A percentile compares a stretch with the other conserved stretches of the same genome.
Evolutionary conservation across 2,113 vertebrate genomes (phyloP).

Genomic region (Elephantulus edwardii): DNA sequence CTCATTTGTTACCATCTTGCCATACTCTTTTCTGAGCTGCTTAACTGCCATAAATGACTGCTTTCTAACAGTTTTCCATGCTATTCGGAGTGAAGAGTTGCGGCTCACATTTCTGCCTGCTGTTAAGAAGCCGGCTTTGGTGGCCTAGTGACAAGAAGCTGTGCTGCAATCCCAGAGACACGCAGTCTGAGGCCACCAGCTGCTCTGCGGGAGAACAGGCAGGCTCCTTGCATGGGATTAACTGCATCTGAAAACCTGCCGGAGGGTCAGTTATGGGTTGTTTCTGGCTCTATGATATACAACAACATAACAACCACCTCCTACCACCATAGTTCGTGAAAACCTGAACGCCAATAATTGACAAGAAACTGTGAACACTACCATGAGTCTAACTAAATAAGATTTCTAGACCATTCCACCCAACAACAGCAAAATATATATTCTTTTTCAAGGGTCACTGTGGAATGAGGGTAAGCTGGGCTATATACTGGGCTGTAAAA

Average conservation of each 20-base stretch:
- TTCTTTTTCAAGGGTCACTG: neutral
- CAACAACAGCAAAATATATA: neutral
- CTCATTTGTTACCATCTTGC: neutral
- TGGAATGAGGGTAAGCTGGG: neutral
- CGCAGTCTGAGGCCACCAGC: no score
- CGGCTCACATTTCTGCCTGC: neutral
- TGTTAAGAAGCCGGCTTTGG: rapidly evolving
- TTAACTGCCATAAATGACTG: neutral
- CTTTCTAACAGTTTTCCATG: neutral
- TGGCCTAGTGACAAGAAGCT: no score
- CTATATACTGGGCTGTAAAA: neutral
- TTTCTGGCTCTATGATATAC: no score
- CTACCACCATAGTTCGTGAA: neutral
- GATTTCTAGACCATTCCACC: neutral
- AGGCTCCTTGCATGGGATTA: no score
- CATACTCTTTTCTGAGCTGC: neutral
- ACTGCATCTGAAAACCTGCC: no score
- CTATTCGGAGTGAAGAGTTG: neutral
- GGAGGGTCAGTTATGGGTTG: no score
- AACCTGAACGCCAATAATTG: neutral
- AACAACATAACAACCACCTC: no score
- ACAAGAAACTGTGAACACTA: neutral
- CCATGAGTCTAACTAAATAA: neutral
- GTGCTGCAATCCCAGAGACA: no score
- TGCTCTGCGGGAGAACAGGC: no score